Evolutionary conservation across 1,140 invertebrate species (phyloP).

Genomic region (Dreissena rostriformis): DNA sequence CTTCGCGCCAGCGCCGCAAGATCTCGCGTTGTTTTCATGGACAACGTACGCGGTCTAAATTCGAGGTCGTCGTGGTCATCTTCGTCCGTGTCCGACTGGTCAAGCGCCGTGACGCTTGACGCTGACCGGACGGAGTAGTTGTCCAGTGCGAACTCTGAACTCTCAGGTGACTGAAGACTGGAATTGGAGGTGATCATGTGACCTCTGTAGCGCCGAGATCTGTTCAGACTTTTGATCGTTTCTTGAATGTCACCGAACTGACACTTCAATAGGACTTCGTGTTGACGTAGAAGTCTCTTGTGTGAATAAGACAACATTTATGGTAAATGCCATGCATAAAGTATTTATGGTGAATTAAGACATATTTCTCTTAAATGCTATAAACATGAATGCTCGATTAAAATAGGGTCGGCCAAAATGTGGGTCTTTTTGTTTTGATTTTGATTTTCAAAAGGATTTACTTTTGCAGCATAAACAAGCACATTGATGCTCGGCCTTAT

Average conservation of each 20-base stretch:
- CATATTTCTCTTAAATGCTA: not conserved
- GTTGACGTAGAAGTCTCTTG: constrained; percentile 72
- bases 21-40: constrained; percentile 75
- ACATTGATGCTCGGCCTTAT: too few relatives aligned
- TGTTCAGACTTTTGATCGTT: constrained; percentile 67
- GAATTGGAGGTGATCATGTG: constrained; percentile 44
- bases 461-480: not conserved
- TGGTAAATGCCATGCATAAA: not conserved
- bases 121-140: constrained; percentile 65
- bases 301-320: constrained; percentile 2
- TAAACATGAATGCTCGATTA: not conserved
- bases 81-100: constrained; percentile 60
- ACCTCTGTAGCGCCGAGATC: constrained; percentile 12
- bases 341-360: not conserved
- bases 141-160: constrained; percentile 57
- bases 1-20: constrained; percentile 72
- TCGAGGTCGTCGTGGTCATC: constrained; percentile 31
- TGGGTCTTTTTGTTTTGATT: not conserved
- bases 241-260: constrained; percentile 75
- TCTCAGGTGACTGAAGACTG: constrained; percentile 29
- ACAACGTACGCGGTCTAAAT: constrained; percentile 70
- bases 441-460: not conserved
- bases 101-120: constrained; percentile 66
- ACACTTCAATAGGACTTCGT: constrained; percentile 73
- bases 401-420: not conserved